phyloP scores from a whole-genome alignment of 2,113 vertebrate species.

The Coracopsis vasa region DNA sequence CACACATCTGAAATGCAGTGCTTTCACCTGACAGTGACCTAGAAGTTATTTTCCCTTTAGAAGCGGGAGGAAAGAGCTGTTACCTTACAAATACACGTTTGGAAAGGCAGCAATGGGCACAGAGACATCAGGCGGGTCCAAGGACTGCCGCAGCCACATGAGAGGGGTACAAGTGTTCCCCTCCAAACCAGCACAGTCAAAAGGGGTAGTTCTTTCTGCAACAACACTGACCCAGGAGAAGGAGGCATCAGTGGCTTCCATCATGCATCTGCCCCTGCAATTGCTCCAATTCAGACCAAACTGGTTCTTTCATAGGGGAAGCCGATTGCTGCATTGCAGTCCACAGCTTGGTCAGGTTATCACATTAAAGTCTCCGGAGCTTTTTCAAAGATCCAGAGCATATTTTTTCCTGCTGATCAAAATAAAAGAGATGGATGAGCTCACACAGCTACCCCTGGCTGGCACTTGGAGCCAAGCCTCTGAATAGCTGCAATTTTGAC shows the following conservation, averaged over 20 bases:
- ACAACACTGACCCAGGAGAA: neutral
- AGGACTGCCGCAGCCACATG: neutral
- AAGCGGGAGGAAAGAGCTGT: neutral
- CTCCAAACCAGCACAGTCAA: neutral
- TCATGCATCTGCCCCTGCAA: neutral
- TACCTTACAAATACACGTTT: neutral
- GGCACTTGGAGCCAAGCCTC: neutral
- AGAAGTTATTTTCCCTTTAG: neutral
- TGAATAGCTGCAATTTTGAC: conserved; percentile 19
- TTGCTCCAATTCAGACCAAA: neutral
- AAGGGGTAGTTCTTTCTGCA: neutral
- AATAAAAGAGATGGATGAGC: neutral
- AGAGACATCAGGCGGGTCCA: neutral
- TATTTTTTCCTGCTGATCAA: neutral
- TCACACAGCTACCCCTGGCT: conserved; percentile 12
- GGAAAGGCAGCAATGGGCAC: neutral
- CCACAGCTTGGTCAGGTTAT: neutral
- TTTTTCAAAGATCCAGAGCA: neutral
- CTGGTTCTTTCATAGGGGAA: neutral
- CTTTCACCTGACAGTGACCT: neutral
- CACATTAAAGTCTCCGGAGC: neutral
- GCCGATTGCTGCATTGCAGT: neutral
- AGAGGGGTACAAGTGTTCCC: neutral
- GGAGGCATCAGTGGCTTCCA: neutral
- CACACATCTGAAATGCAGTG: neutral